A percentile compares a stretch with the other conserved stretches of the same genome.
These are phyloP conservation scores for Diabrotica virgifera DNA, from an alignment of 1,140 invertebrate genomes.

Conservation along the genomic window DNA sequence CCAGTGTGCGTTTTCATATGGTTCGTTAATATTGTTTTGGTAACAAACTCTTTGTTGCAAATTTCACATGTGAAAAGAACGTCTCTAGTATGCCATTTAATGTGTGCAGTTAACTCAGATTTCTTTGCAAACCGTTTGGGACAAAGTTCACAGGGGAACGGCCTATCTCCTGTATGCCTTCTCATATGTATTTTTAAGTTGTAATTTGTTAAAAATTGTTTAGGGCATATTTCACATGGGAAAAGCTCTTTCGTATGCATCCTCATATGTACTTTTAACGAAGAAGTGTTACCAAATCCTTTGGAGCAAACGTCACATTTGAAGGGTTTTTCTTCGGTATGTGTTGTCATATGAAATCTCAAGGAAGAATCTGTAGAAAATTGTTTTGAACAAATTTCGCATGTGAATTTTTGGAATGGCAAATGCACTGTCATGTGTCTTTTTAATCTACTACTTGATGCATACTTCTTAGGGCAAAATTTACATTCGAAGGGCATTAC, in stretches of 20 bases:
- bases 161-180: constrained; percentile 54
- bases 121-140: too few relatives aligned
- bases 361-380: constrained; percentile 40
- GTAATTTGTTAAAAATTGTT: too few relatives aligned
- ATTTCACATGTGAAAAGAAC: too few relatives aligned
- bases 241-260: constrained; percentile 23
- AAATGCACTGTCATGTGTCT: not conserved
- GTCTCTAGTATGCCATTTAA: not conserved
- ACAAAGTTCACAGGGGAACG: constrained; percentile 37
- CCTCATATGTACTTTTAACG: constrained; percentile 29
- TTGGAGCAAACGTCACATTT: constrained; percentile 51
- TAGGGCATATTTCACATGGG: too few relatives aligned
- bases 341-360: constrained; percentile 44
- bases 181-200: constrained; percentile 53
- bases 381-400: constrained; percentile 36
- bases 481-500: constrained; percentile 53
- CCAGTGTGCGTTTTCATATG: too few relatives aligned
- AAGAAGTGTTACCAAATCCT: constrained; percentile 25
- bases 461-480: constrained; percentile 38
- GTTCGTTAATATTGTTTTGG: too few relatives aligned
- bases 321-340: constrained; percentile 74
- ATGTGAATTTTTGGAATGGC: too few relatives aligned
- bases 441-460: not conserved
- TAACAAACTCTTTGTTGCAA: too few relatives aligned
- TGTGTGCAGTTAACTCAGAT: not conserved